A percentile compares a stretch with the other conserved stretches of the same genome.
Conservation (phyloP, 1,140 invertebrate species). For the Artemia franciscana region DNA sequence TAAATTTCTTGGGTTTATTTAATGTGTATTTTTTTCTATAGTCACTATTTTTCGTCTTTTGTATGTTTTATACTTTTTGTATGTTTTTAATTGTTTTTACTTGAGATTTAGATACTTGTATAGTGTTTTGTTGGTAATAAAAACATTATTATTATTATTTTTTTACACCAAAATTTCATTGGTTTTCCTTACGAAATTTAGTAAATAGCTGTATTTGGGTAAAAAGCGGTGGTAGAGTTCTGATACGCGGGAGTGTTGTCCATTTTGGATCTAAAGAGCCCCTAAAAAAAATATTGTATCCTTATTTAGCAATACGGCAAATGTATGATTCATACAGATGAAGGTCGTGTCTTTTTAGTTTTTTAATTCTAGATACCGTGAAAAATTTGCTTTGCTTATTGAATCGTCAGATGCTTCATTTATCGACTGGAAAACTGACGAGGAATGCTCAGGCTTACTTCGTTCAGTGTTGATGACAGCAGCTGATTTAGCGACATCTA, state of each 20-base stretch:
- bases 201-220: too few species aligned
- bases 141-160: too few species aligned
- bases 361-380: constrained; percentile 16
- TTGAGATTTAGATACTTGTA: not conserved
- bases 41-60: too few species aligned
- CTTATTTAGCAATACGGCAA: not conserved
- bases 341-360: not conserved
- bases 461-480: constrained; percentile 28
- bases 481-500: constrained; percentile 21
- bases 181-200: too few species aligned
- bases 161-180: too few species aligned
- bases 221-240: too few species aligned
- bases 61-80: too few species aligned
- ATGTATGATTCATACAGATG: not conserved
- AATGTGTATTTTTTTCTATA: too few species aligned
- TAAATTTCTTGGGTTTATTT: too few species aligned
- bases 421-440: constrained; percentile 14
- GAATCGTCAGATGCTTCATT: constrained; percentile 9
- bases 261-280: too few species aligned
- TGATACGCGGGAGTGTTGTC: too few species aligned
- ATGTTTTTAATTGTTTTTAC: not conserved
- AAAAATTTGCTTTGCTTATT: constrained; percentile 21
- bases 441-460: constrained; percentile 14
- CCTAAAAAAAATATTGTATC: not conserved
- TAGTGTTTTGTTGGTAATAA: not conserved